Evolutionary conservation across 2,888 invertebrate species (phyloP), one percentile per base, ranked within the genome.

Genomic region (Andrena dorsata): DNA sequence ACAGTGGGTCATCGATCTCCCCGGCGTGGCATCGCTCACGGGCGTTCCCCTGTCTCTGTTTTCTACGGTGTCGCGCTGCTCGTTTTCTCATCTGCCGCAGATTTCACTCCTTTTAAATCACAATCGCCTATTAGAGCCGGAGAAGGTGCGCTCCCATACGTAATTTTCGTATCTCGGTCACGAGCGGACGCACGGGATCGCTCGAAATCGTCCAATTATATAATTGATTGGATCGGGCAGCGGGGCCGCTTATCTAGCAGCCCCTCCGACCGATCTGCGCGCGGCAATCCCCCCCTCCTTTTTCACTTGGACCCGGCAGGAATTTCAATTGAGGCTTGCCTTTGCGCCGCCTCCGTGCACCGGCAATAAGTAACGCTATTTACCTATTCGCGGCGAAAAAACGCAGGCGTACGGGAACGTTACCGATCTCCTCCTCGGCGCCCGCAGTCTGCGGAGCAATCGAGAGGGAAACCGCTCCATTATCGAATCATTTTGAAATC

Each of bases 71-170:
- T 75, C 77, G 80, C 70, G 32, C 16, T 60, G 61, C 73, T 78
- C 70, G 82, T 82, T 86, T 80, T 85, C 69, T 78, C 78, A 76
- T 86, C 82, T 77, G 77, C 73, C 75, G 49, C 60, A 64, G 89
- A 85, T 88, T 87, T 86, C 86, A 82, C 88, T 87, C 86, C 86
- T 87, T 87, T 87, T 85, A 81, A 87, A 82, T 82, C 77, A 86
- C 77, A 83, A 80, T 80, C 41, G 82, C 63, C 83, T 79, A 71
- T 85, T 85, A 85, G 69, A 68, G 75, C 41, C 28, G 28, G 64
- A 66, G 47, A 41, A 47, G 66, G 47, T 47, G 61, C 30, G 20
- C 65, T 70, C 49, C 61, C 70, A 23, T 58, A 32, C 70, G 65
- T 64, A 73, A 85, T 75, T 77, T 77, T 76, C 64, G 66, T 49